Conservation (phyloP, 2,797 vertebrate species). For the Spheniscus humboldti region DNA sequence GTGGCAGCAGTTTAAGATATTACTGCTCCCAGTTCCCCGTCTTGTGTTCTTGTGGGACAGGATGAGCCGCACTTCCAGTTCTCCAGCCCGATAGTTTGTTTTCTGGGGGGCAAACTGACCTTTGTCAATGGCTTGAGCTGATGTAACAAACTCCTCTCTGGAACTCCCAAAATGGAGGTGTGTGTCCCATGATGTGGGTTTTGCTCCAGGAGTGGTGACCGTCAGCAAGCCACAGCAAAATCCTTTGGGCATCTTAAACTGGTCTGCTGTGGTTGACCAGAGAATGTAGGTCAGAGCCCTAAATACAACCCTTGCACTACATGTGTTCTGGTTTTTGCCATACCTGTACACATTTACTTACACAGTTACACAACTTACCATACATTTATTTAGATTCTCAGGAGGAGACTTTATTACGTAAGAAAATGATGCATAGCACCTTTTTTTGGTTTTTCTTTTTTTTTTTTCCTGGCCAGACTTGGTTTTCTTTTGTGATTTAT, state of each 20-base stretch:
- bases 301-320: not conserved
- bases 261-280: not conserved
- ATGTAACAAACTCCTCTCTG: not conserved
- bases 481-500: not conserved
- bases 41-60: not conserved
- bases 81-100: not conserved
- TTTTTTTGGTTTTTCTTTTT: rapidly evolving
- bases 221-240: not conserved
- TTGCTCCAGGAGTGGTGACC: not conserved
- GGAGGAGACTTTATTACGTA: not conserved
- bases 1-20: not conserved
- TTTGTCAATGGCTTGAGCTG: not conserved
- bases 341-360: not conserved
- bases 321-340: not conserved
- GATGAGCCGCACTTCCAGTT: not conserved
- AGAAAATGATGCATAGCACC: rapidly evolving
- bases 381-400: not conserved
- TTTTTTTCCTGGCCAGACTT: not conserved
- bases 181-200: not conserved
- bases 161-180: not conserved
- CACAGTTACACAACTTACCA: not conserved
- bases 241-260: not conserved
- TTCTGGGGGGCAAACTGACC: not conserved
- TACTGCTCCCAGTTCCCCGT: not conserved
- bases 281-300: not conserved